Base-by-base conservation (phyloP, 2,888 invertebrate genomes). In the Standfussiana lucernea region DNA sequence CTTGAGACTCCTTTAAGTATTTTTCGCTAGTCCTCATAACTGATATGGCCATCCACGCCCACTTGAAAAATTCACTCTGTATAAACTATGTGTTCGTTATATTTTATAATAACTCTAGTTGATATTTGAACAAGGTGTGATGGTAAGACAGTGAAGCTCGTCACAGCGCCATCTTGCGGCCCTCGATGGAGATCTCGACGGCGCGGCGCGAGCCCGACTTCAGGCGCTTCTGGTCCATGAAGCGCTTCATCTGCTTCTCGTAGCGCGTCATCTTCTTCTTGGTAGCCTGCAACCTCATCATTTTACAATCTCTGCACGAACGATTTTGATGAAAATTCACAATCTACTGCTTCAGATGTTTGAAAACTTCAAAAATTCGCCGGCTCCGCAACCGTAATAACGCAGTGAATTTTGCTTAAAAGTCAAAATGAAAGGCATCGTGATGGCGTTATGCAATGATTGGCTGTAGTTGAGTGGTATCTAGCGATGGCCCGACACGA, bases 111-210 rank as follows among this genome's bases (percentile, higher is more conserved):
- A n/a, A n/a, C n/a, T n/a, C n/a, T n/a, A n/a, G n/a, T n/a, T n/a
- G n/a, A n/a, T n/a, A n/a, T n/a, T n/a, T n/a, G n/a, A n/a, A n/a
- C n/a, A n/a, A n/a, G n/a, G n/a, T n/a, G n/a, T n/a, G n/a, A n/a
- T n/a, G n/a, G n/a, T n/a, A n/a, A n/a, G n/a, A n/a, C n/a, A n/a
- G n/a, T n/a, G n/a, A 50, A 24, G 50, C 15, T 15, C 53, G 32
- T 79, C 70, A 79, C 83, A 99, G 97, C 88, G 99, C 98, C 99
- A 99, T 99, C 97, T 99, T 99, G 91, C 99, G 97, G 40, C 99
- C 99, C 96, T 99, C 99, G 88, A 99, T 99, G 80, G 99, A 99
- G 93, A 99, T 99, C 89, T 98, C 98, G 72, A 99, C 99, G 79
- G 99, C 99, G 90, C 99, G 97, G 83, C 98, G 97, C 24, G 98